Conservation (phyloP, 53 echinoderm and acorn worm species). For the Henricia sp. region DNA sequence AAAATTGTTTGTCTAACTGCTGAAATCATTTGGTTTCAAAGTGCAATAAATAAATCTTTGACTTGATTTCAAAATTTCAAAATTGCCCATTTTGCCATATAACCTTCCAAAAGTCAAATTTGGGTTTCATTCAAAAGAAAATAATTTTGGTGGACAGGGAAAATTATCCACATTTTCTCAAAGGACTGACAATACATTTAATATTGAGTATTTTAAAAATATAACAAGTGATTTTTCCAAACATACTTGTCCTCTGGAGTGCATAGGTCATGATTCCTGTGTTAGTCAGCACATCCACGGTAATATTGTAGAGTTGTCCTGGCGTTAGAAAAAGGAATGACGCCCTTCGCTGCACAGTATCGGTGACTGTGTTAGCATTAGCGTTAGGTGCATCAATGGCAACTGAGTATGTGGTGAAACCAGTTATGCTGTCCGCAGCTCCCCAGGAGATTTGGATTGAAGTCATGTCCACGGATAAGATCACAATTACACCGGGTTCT, state of each 20-base stretch:
- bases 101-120: no score
- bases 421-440: neutral
- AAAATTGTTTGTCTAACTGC: no score
- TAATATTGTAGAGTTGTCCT: slow-evolving; percentile 38
- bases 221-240: no score
- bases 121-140: no score
- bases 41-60: no score
- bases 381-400: slow-evolving; percentile 5
- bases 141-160: no score
- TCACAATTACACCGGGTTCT: slow-evolving; percentile 36
- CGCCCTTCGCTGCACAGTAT: slow-evolving; percentile 4
- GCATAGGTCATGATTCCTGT: neutral
- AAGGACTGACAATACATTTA: no score
- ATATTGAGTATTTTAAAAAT: no score
- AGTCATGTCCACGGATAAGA: slow-evolving; percentile 10
- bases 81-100: no score
- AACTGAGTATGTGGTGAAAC: slow-evolving; percentile 15
- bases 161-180: no score
- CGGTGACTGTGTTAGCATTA: neutral
- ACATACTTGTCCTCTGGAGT: slow-evolving; percentile 38
- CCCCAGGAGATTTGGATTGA: slow-evolving; percentile 43
- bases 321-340: slow-evolving; percentile 14
- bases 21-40: no score
- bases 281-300: slow-evolving; percentile 9
- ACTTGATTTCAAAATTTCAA: no score